A percentile compares a stretch with the other conserved stretches of the same genome.
Evolutionary conservation across 2,888 invertebrate species (phyloP).

Genomic region (Rhagium mordax): DNA sequence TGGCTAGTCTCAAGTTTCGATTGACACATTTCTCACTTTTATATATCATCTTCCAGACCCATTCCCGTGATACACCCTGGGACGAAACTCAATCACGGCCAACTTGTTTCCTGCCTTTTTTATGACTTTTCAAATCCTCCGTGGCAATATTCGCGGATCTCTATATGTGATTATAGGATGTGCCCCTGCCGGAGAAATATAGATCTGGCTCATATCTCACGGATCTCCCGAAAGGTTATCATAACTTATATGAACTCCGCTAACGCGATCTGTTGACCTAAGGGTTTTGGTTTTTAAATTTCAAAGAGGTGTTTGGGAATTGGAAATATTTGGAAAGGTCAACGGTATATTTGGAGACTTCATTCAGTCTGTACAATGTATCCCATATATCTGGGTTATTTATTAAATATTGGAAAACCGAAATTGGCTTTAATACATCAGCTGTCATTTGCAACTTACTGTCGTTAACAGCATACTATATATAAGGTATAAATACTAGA

Average conservation of each 20-base stretch:
- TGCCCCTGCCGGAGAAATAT: constrained; percentile 8
- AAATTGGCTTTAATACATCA: too few species aligned
- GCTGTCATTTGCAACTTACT: too few species aligned
- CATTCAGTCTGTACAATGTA: not conserved
- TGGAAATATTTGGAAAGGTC: constrained; percentile 18
- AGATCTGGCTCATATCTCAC: not conserved
- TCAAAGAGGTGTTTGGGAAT: constrained; percentile 32
- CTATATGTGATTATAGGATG: constrained; percentile 14
- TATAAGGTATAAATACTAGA: too few species aligned
- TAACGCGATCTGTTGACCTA: constrained; percentile 43
- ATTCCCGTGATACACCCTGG: constrained; percentile 13
- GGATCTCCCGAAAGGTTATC: constrained; percentile 28
- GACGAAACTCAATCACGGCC: constrained; percentile 27
- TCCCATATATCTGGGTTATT: not conserved
- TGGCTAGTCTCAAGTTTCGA: not conserved
- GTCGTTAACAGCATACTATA: too few species aligned
- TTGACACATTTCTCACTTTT: constrained; percentile 7
- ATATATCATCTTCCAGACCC: not conserved
- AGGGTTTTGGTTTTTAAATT: constrained; percentile 38
- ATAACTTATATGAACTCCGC: constrained; percentile 37
- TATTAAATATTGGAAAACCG: not conserved
- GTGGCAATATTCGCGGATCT: constrained; percentile 23
- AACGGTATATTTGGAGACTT: not conserved
- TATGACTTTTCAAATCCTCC: constrained; percentile 14
- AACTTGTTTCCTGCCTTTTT: constrained; percentile 30